These are phyloP conservation scores for Physocephala rufipes DNA, from an alignment of 2,888 invertebrate genomes.

Conservation along the genomic window DNA sequence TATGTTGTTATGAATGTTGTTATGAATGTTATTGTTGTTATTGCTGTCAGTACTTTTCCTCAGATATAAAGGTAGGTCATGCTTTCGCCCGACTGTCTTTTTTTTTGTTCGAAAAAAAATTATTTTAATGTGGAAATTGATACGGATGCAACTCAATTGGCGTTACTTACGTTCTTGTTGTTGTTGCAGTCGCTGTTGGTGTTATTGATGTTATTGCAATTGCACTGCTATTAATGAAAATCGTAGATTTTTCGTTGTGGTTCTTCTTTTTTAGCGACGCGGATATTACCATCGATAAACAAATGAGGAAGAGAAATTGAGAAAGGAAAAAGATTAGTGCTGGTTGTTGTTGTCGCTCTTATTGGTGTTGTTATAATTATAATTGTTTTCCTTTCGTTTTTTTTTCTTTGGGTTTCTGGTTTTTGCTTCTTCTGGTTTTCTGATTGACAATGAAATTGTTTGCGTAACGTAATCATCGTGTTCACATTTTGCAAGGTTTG, in stretches of 20 bases:
- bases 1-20: no score
- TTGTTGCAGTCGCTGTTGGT: slow-evolving; percentile 3
- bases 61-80: slow-evolving; percentile 35
- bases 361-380: background rate
- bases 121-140: slow-evolving; percentile 9
- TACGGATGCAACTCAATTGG: background rate
- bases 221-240: background rate
- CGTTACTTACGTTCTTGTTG: background rate
- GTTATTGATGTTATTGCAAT: background rate
- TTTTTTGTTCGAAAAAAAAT: no score
- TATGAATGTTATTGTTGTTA: slow-evolving; percentile 10
- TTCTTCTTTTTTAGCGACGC: background rate
- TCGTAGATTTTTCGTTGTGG: background rate
- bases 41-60: slow-evolving; percentile 33
- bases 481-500: no score
- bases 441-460: no score
- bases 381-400: no score
- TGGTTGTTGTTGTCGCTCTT: background rate
- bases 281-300: slow-evolving; percentile 22
- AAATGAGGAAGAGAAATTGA: slow-evolving; percentile 36
- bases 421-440: no score
- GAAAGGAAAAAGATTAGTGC: background rate
- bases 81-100: slow-evolving; percentile 33
- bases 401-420: background rate
- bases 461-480: no score